phyloP scores from a whole-genome alignment of 2,113 vertebrate species.

The Okapia johnstoni region DNA sequence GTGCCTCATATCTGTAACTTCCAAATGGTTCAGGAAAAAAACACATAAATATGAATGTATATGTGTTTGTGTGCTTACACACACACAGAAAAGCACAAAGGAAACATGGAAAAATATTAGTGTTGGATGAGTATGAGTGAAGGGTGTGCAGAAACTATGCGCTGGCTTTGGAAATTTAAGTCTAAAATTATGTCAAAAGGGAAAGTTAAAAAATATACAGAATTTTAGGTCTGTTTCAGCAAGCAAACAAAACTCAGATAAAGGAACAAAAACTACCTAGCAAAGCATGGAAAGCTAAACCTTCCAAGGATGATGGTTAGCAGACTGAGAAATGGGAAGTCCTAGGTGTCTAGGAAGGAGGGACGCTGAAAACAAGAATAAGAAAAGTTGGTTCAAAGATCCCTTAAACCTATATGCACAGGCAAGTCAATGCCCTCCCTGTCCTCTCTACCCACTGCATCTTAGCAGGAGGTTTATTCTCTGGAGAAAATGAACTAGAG shows the following conservation, averaged over 20 bases:
- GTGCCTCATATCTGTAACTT: neutral
- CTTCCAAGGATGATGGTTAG: neutral
- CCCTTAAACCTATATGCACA: neutral
- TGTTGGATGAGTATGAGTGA: neutral
- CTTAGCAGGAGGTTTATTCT: neutral
- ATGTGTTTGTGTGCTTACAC: neutral
- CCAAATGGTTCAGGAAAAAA: neutral
- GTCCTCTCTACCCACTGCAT: neutral
- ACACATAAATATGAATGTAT: neutral
- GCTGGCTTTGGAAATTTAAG: neutral
- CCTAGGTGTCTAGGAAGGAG: neutral
- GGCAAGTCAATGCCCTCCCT: neutral
- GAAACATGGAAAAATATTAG: neutral
- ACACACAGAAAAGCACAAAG: neutral
- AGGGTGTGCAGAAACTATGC: neutral
- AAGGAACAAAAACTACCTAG: neutral
- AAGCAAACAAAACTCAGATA: neutral
- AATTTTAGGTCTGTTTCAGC: neutral
- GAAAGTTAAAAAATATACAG: neutral
- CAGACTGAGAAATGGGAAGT: neutral
- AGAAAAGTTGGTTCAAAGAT: neutral
- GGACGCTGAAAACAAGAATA: neutral
- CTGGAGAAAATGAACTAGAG: neutral
- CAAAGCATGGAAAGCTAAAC: neutral
- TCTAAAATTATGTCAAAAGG: constrained; percentile 16